Base-by-base conservation (phyloP, 2,113 vertebrate genomes). In the Leuciscus idus region DNA sequence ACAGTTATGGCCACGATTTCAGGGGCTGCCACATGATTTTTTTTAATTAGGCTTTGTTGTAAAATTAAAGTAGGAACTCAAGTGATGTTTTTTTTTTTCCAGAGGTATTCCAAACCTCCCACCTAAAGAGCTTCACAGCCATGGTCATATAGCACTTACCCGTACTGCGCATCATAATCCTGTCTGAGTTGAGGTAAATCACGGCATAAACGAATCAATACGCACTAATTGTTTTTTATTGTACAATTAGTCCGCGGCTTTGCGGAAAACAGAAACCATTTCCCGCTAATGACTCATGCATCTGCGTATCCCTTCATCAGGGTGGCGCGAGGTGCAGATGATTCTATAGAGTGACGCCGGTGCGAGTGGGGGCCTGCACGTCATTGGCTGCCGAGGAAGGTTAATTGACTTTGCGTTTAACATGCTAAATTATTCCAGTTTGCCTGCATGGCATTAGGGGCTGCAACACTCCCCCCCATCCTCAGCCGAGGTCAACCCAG, bases 391-490 rank as follows among this genome's bases (percentile, higher is more conserved):
- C 39, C 46, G 68, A 68, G 48, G 86, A 88, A 87, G 89, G 87
- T 88, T 90, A 90, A 90, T 90, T 88, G 85, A 90, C 89, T 90
- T 87, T 88, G 85, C 83, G 79, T 89, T 88, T 88, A 89, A 88
- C 88, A 89, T 88, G 88, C 88, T 89, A 88, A 88, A 88, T 90
- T 90, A 89, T 89, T 89, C 86, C 90, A 84, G 86, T 86, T 84
- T 88, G 86, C 74, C 90, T 87, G 88, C 88, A 93, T 94, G 92
- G 91, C 83, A 89, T 93, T 95, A 93, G 93, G 92, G 92, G 62
- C 85, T 43, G 86, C 39, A 77, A 62, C 50, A 81, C 88, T 80
- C 86, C 78, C 83, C 62, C 80, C 66, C 43, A 2, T 30, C 92
- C 89, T 48, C 79, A 74, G 46, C 74, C 86, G 92, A 93, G 91